Conservation (phyloP, 2,113 vertebrate genomes). For the Menidia beryllina region DNA sequence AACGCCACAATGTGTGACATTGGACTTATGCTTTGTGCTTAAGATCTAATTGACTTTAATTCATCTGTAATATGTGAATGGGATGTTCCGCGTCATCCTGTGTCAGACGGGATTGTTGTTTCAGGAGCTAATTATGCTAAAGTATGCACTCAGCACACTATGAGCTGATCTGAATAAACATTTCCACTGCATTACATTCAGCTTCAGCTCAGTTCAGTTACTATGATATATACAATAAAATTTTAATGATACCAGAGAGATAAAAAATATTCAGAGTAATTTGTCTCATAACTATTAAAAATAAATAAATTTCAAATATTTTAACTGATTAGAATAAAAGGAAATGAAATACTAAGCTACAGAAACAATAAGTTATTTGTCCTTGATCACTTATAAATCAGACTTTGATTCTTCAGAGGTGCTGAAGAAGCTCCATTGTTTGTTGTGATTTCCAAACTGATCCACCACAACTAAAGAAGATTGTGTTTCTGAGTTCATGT, state of each 20-base stretch:
- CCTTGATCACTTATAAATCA: no score
- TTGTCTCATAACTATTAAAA: no score
- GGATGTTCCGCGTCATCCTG: constrained; percentile 22
- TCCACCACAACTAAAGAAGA: no score
- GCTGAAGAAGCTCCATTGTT: no score
- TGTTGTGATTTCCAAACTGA: no score
- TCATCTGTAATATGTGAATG: constrained; percentile 4
- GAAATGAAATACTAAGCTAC: no score
- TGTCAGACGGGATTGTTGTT: constrained; percentile 51
- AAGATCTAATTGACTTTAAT: constrained; percentile 17
- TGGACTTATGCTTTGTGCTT: not conserved
- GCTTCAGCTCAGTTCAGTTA: constrained; percentile 38
- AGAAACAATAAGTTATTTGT: no score
- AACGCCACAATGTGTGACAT: constrained; percentile 23
- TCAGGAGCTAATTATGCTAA: constrained; percentile 39
- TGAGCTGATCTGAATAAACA: constrained; percentile 12
- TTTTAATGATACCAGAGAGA: not conserved
- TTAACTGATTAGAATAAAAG: no score
- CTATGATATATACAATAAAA: not conserved
- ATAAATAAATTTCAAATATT: no score
- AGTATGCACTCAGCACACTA: constrained; percentile 5
- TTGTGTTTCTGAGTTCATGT: no score
- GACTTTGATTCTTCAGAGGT: no score
- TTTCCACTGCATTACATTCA: constrained; percentile 29
- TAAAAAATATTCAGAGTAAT: no score